These are phyloP conservation scores for Diuraphis noxia DNA, from an alignment of 1,140 invertebrate genomes.

Conservation along the genomic window DNA sequence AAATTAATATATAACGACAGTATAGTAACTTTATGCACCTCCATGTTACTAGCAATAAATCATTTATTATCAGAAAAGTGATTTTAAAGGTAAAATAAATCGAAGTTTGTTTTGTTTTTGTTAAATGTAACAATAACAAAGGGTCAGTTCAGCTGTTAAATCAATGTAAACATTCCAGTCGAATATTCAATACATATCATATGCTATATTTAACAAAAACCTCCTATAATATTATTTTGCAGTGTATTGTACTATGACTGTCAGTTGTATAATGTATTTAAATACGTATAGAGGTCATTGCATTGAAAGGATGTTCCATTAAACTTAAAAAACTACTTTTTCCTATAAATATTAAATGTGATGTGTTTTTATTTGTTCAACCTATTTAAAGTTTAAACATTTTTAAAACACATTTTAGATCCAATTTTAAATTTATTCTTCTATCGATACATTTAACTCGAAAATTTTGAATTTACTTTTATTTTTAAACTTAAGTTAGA, in stretches of 20 bases:
- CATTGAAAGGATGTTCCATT: background rate
- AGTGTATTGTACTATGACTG: background rate
- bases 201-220: background rate
- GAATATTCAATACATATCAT: background rate
- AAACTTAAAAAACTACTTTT: background rate
- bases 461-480: background rate
- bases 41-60: background rate
- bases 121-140: constrained; percentile 24
- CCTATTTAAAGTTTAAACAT: background rate
- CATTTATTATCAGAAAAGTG: background rate
- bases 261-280: background rate
- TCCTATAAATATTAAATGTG: background rate
- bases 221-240: background rate
- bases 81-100: background rate
- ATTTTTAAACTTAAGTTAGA: background rate
- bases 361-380: constrained; percentile 11
- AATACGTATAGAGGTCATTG: background rate
- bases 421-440: background rate
- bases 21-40: background rate
- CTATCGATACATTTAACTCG: background rate
- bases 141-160: background rate
- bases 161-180: background rate
- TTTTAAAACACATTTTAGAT: background rate
- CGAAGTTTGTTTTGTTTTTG: background rate
- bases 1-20: background rate